Conservation (phyloP, 2,888 invertebrate genomes). For the Pseudanteris insignis region DNA sequence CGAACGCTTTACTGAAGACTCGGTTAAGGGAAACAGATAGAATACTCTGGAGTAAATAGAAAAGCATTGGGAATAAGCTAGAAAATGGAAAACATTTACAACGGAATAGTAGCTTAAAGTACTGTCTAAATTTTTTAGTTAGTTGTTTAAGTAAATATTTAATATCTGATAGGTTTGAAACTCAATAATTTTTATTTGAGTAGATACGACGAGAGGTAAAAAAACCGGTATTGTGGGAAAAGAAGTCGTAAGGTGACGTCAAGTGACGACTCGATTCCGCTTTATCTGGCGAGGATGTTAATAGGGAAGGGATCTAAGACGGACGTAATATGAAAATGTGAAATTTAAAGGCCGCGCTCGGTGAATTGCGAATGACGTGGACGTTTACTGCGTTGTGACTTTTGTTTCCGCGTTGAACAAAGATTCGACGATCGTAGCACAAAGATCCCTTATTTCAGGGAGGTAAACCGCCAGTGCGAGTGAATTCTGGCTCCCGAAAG, state of each 20-base stretch:
- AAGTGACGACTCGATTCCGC: too few species aligned
- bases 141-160: too few species aligned
- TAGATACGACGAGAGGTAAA: too few species aligned
- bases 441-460: constrained; percentile 40
- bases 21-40: background rate
- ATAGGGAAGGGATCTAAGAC: background rate
- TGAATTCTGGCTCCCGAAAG: constrained; percentile 39
- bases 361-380: constrained; percentile 13
- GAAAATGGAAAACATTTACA: too few species aligned
- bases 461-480: constrained; percentile 37
- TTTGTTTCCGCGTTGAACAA: constrained; percentile 41
- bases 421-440: constrained; percentile 39
- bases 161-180: too few species aligned
- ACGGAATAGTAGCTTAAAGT: too few species aligned
- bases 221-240: too few species aligned
- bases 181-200: too few species aligned
- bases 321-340: constrained; percentile 14
- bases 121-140: too few species aligned
- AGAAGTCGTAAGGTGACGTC: too few species aligned
- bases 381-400: constrained; percentile 24
- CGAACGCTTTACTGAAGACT: background rate
- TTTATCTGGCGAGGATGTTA: background rate
- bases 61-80: too few species aligned
- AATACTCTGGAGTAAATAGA: too few species aligned
- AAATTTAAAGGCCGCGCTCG: constrained; percentile 16